Conservation (phyloP, 2,797 vertebrate species). For the Danionella dracula region DNA sequence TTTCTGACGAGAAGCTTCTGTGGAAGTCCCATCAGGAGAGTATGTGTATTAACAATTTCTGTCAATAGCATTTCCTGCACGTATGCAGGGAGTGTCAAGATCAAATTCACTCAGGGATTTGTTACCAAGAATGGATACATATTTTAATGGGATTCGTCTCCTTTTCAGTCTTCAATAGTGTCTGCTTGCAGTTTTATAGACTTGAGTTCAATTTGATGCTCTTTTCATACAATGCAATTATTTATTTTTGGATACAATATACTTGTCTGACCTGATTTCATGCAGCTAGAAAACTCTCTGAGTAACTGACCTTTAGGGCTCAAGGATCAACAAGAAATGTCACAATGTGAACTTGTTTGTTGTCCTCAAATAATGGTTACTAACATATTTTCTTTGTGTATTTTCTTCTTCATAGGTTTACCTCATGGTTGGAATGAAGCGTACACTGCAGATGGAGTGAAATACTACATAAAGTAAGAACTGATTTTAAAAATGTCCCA, state of each 20-base stretch:
- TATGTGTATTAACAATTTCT: neutral
- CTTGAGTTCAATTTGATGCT: neutral
- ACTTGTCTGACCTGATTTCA: neutral
- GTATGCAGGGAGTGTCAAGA: conserved; percentile 9
- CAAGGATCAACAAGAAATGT: neutral
- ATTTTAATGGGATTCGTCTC: neutral
- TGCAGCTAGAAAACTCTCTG: conserved; percentile 6
- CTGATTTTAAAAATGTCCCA: neutral
- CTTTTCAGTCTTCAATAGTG: neutral
- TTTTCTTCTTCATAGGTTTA: conserved; percentile 65
- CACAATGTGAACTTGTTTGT: neutral
- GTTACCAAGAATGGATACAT: neutral
- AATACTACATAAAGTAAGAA: conserved; percentile 91
- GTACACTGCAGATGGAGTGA: conserved; percentile 82
- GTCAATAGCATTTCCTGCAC: neutral
- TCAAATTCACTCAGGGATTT: conserved; percentile 6
- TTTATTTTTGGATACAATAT: neutral
- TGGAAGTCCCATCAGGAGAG: neutral
- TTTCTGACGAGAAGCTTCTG: conserved; percentile 5
- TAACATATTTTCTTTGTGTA: neutral
- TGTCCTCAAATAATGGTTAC: neutral
- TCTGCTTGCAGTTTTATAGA: neutral
- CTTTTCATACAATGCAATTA: neutral
- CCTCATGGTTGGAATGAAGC: conserved; percentile 90
- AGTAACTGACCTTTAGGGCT: neutral